Evolutionary conservation across 2,113 vertebrate species (phyloP), one percentile per base, ranked within the genome.

Genomic region (Mola mola): DNA sequence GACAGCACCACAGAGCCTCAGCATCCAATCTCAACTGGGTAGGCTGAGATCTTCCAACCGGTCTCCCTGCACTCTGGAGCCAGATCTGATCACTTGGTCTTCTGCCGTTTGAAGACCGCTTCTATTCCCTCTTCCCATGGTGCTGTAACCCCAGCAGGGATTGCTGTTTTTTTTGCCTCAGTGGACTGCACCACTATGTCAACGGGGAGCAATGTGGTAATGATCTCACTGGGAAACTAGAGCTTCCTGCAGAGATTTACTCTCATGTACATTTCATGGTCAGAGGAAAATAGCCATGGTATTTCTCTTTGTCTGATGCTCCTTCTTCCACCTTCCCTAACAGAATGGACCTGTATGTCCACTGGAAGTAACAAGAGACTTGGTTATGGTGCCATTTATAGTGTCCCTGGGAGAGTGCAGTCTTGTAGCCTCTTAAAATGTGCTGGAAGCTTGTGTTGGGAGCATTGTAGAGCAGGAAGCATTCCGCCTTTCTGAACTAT

Each of bases 361-460:
- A 5, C 44, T 47, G 13, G 15, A 19, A 8, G 15, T 29, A 5
- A 10, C 8, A 29, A n/a, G 29, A 8, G 25, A 48, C 25, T 8
- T 29, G 46, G 26, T 49, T 8, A 2, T 49, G 46, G 26, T 6
- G 46, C 46, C 46, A 49, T 5, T 25, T 48, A 15, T 28, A 48
- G 25, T 15, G 10, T 44, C 20, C 42, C 11, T 44, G 20, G 13
- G 11, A 24, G 5, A 24, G 42, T 19, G 38, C 16, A 1, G 7
- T 19, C 11, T 43, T 43, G 20, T 20, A 43, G 20, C 20, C 5
- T 21, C 20, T 22, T 20, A 43, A 22, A 17, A 33, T 50, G 28
- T 40, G 15, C 1, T 8, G 6, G 22, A 28, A 36, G 10, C 26
- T 42, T 57, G 25, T 26, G 1, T 34, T 59, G 8, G 28, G 16